Conservation (phyloP, 2,797 vertebrate species). For the Darevskia nairensis region DNA sequence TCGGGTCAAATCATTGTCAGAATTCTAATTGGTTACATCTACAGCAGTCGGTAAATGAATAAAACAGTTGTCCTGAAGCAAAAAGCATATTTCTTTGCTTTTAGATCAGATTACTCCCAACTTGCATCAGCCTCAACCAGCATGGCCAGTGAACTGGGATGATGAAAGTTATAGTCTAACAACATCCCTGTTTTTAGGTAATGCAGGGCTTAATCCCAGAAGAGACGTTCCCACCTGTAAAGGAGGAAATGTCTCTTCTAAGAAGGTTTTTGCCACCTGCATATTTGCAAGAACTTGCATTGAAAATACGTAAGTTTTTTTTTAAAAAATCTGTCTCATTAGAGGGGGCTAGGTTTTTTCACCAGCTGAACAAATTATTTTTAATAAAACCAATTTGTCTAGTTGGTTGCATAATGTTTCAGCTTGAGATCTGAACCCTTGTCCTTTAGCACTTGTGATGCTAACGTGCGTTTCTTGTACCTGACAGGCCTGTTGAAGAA, state of each 20-base stretch:
- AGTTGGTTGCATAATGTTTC: too few species aligned
- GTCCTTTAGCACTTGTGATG: not conserved
- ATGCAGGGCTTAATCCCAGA: not conserved
- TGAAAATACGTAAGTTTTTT: not conserved
- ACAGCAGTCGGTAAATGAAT: not conserved
- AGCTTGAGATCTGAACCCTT: not conserved
- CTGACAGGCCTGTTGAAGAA: slow-evolving; percentile 87
- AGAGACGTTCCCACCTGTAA: not conserved
- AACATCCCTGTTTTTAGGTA: not conserved
- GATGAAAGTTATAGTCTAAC: not conserved
- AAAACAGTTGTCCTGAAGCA: not conserved
- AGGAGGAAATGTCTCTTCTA: not conserved
- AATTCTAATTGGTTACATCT: not conserved
- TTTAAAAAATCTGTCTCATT: not conserved
- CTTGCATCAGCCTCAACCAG: too few species aligned
- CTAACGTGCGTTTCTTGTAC: slow-evolving; percentile 1
- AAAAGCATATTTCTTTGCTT: not conserved
- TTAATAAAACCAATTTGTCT: too few species aligned
- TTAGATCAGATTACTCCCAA: not conserved
- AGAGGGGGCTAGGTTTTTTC: not conserved
- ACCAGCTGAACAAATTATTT: too few species aligned
- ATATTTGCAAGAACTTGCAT: not conserved
- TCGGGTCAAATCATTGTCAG: not conserved
- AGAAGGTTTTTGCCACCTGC: not conserved
- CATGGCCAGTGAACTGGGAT: not conserved